Percentiles rank a stretch among this genome's conserved stretches.
Evolutionary conservation across 92 coral and sea anemone species (phyloP).

Genomic region (Porites rus): DNA sequence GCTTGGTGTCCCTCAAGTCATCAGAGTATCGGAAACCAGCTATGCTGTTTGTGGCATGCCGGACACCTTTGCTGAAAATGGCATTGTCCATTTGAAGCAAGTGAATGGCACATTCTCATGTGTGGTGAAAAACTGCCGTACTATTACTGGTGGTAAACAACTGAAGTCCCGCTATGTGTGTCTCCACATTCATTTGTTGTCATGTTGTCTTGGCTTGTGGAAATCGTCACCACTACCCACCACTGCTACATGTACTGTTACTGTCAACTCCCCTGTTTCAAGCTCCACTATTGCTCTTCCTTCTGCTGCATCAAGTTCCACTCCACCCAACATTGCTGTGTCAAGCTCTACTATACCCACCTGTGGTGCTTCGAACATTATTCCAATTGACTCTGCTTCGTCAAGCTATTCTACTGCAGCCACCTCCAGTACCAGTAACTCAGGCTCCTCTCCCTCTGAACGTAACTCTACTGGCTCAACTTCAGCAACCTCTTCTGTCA

Average conservation of each 20-base stretch:
- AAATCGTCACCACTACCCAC: not conserved
- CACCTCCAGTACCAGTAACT: not conserved
- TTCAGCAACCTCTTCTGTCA: conserved; percentile 1
- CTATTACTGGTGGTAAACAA: not conserved
- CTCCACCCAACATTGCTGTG: no score
- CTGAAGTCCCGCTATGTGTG: not conserved
- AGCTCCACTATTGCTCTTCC: no score
- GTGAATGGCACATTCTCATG: not conserved
- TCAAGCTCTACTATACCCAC: not conserved
- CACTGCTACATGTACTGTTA: no score
- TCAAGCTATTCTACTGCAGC: not conserved
- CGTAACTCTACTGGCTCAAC: not conserved
- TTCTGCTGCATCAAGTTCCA: no score
- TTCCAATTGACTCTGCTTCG: not conserved
- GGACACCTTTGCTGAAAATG: not conserved
- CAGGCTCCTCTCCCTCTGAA: not conserved
- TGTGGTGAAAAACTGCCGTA: not conserved
- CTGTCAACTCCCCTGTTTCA: no score
- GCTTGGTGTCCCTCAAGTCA: conserved; percentile 11
- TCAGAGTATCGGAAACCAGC: not conserved
- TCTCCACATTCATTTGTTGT: not conserved
- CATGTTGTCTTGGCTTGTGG: conserved; percentile 4
- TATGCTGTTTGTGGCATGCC: conserved; percentile 7
- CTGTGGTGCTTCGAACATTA: not conserved
- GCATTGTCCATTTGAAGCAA: not conserved